phyloP scores from a whole-genome alignment of 2,797 vertebrate species.

The Coilia nasus region DNA sequence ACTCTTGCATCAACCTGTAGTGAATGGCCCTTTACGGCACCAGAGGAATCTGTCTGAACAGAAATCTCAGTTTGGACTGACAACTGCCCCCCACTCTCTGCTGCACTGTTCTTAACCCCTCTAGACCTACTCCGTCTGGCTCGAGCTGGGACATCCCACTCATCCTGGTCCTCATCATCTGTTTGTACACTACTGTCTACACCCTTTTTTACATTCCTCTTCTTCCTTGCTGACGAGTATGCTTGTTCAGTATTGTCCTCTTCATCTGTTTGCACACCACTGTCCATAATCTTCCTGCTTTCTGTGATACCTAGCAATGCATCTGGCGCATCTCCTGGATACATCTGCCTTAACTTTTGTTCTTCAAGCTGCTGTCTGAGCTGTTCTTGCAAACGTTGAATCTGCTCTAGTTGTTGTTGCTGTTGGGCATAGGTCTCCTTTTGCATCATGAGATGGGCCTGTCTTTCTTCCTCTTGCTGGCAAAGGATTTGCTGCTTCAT shows the following conservation, averaged over 20 bases:
- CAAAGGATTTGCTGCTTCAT: slow-evolving; percentile 97
- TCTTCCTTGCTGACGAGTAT: slow-evolving; percentile 83
- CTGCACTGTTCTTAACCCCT: slow-evolving; percentile 67
- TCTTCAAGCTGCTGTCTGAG: slow-evolving; percentile 94
- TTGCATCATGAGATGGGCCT: slow-evolving; percentile 97
- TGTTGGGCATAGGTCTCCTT: slow-evolving; percentile 97
- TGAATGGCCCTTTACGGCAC: slow-evolving; percentile 82
- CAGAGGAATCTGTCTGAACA: slow-evolving; percentile 92
- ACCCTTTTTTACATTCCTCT: slow-evolving; percentile 87
- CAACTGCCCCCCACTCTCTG: slow-evolving; percentile 81
- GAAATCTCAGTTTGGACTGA: slow-evolving; percentile 95
- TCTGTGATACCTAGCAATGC: slow-evolving; percentile 72
- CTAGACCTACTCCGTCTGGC: slow-evolving; percentile 72
- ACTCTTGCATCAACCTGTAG: slow-evolving; percentile 88
- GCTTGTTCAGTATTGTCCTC: slow-evolving; percentile 89
- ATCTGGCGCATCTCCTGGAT: slow-evolving; percentile 85
- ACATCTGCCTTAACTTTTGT: slow-evolving; percentile 94
- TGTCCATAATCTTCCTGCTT: slow-evolving; percentile 90
- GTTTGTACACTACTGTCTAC: slow-evolving; percentile 98
- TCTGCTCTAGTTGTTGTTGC: slow-evolving; percentile 95
- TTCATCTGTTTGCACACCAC: slow-evolving; percentile 96
- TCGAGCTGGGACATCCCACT: slow-evolving; percentile 88
- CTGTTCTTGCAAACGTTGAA: slow-evolving; percentile 97
- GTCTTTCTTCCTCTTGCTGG: slow-evolving; percentile 95
- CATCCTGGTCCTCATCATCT: slow-evolving; percentile 98